Conservation (phyloP, 2,797 vertebrate genomes). For the Erithacus rubecula region DNA sequence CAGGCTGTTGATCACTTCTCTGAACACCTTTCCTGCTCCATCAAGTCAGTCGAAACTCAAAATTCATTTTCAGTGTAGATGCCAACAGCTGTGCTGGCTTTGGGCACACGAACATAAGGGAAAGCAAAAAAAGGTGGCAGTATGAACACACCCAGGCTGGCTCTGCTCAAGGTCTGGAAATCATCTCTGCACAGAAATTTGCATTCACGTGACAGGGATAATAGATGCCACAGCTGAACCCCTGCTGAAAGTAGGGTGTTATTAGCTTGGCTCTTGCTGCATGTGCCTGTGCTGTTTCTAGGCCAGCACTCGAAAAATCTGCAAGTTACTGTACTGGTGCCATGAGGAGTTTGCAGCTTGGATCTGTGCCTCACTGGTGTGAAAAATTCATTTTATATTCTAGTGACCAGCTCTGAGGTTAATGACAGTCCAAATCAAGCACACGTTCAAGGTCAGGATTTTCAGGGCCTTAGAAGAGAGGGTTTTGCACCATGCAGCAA, state of each 20-base stretch:
- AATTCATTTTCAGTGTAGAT: background rate
- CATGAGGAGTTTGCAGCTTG: background rate
- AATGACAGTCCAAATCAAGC: background rate
- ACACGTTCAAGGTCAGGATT: background rate
- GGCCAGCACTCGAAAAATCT: slow-evolving; percentile 32
- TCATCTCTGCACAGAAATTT: slow-evolving; percentile 35
- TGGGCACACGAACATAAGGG: background rate
- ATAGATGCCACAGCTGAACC: slow-evolving; percentile 36
- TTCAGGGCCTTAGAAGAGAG: background rate
- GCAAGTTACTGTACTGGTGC: slow-evolving; percentile 17
- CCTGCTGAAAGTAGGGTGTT: slow-evolving; percentile 50
- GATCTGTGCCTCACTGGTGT: background rate
- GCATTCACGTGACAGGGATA: slow-evolving; percentile 54
- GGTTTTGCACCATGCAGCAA: background rate
- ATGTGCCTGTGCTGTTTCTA: slow-evolving; percentile 42
- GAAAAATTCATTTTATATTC: background rate
- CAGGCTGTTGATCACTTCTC: background rate
- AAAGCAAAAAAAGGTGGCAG: background rate
- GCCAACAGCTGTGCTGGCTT: background rate
- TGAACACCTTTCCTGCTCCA: background rate
- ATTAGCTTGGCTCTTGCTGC: slow-evolving; percentile 47
- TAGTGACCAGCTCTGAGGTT: background rate
- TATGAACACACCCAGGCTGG: background rate
- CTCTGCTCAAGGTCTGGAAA: slow-evolving; percentile 19
- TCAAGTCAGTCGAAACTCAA: background rate